Evolutionary conservation across 2,888 invertebrate genomes (phyloP).

Genomic region (Pelosia muscerda): DNA sequence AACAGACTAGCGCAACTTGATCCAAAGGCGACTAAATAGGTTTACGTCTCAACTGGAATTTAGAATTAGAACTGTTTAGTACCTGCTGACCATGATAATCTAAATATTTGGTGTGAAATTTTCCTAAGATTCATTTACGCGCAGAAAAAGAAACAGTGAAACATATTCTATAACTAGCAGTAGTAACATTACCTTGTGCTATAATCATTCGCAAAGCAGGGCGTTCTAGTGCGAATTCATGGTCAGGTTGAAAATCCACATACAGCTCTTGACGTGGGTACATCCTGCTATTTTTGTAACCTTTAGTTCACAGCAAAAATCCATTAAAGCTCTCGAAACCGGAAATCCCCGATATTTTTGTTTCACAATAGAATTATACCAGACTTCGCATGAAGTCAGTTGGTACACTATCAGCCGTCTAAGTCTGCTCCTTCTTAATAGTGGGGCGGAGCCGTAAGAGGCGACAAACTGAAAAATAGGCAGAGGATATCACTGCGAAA

Average conservation of each 20-base stretch:
- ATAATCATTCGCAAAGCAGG: conserved; percentile 23
- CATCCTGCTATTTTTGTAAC: background rate
- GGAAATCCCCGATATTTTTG: too few relatives aligned
- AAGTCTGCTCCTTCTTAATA: background rate
- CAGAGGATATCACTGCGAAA: too few relatives aligned
- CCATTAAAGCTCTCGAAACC: too few relatives aligned
- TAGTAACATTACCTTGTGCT: conserved; percentile 21
- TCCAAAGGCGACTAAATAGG: conserved; percentile 1
- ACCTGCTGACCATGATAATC: conserved; percentile 8
- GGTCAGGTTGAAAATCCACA: background rate
- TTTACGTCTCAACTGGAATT: conserved; percentile 15
- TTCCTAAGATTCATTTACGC: conserved; percentile 1
- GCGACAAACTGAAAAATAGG: too few relatives aligned
- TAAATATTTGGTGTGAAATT: conserved; percentile 34
- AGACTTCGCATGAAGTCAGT: background rate
- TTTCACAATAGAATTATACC: too few relatives aligned
- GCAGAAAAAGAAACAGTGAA: conserved; percentile 9
- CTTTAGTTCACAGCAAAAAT: background rate
- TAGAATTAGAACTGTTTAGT: conserved; percentile 21
- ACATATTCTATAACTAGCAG: background rate
- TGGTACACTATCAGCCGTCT: background rate
- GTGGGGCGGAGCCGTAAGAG: too few relatives aligned
- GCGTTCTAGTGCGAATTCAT: background rate
- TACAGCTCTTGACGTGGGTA: background rate
- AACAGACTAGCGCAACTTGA: conserved; percentile 26